Conservation (phyloP, 2,113 vertebrate genomes). For the Petroica traversi region DNA sequence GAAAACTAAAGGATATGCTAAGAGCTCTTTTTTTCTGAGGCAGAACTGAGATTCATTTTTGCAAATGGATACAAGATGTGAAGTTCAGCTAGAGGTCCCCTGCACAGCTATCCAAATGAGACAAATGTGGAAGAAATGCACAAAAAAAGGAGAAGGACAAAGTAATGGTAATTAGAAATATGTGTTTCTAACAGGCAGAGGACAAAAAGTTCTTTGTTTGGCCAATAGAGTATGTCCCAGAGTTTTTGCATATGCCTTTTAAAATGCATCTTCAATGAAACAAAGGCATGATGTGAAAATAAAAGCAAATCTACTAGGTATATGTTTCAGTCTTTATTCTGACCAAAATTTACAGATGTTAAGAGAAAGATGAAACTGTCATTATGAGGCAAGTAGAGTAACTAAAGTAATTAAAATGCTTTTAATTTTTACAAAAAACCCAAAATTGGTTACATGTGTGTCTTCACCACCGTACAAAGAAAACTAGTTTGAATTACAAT, state of each 20-base stretch:
- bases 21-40: not conserved
- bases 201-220: not conserved
- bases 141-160: not conserved
- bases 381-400: not conserved
- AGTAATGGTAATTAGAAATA: not conserved
- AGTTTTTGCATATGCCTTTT: not conserved
- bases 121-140: not conserved
- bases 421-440: not conserved
- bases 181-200: not conserved
- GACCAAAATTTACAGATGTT: not conserved
- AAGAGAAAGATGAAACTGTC: not conserved
- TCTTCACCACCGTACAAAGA: not conserved
- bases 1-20: not conserved
- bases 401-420: not conserved
- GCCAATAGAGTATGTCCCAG: not conserved
- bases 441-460: not conserved
- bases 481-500: not conserved
- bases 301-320: not conserved
- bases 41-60: not conserved
- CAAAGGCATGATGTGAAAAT: not conserved
- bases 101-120: not conserved
- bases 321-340: not conserved
- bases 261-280: not conserved
- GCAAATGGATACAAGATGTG: not conserved
- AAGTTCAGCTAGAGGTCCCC: not conserved